A percentile compares a stretch with the other conserved stretches of the same genome.
Conservation (phyloP, 2,113 vertebrate species). For the Anser cygnoides region DNA sequence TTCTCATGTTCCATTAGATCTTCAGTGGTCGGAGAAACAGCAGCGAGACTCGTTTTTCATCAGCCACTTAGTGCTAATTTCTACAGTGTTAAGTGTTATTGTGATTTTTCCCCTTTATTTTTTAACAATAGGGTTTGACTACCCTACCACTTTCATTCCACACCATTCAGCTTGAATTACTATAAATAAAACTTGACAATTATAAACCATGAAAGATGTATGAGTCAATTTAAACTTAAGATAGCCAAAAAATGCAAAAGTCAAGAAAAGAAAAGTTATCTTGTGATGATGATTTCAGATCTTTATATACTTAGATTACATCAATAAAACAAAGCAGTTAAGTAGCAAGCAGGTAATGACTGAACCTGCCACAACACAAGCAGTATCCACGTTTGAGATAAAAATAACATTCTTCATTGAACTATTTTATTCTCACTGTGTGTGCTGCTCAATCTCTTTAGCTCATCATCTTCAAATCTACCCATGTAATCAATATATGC, state of each 20-base stretch:
- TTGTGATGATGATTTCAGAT: neutral
- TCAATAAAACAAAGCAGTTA: neutral
- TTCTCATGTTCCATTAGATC: neutral
- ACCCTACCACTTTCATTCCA: neutral
- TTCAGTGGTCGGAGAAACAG: neutral
- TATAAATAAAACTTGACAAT: neutral
- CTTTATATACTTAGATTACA: neutral
- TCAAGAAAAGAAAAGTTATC: neutral
- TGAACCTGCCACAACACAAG: neutral
- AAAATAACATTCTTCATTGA: neutral
- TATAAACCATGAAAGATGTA: neutral
- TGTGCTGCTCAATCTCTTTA: neutral
- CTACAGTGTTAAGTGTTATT: neutral
- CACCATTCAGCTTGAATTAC: neutral
- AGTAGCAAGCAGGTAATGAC: neutral
- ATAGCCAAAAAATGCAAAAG: neutral
- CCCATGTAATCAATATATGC: constrained; percentile 7
- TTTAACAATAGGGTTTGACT: neutral
- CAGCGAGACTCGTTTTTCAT: neutral
- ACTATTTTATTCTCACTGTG: neutral
- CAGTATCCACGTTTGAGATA: neutral
- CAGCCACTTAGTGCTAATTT: neutral
- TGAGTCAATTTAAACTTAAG: neutral
- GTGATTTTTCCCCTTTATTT: neutral
- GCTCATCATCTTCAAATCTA: constrained; percentile 11